A percentile compares a stretch with the other conserved stretches of the same genome.
Conservation (phyloP, 1,140 invertebrate genomes). For the Drosophila lacteicornis region DNA sequence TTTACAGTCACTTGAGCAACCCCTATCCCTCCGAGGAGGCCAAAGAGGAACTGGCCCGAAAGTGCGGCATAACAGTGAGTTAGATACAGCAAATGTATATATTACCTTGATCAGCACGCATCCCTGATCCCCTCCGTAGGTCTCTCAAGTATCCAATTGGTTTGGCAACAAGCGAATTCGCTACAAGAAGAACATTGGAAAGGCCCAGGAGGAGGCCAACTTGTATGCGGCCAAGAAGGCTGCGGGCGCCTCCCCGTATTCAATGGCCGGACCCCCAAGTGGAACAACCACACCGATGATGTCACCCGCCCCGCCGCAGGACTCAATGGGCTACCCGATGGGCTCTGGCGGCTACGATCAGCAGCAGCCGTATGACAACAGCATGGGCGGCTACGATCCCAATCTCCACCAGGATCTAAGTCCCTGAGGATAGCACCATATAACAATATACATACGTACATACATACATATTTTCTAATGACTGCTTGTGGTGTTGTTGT, state of each 20-base stretch:
- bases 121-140: conserved; percentile 33
- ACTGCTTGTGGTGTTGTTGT: conserved; percentile 15
- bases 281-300: conserved; percentile 96
- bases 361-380: conserved; percentile 93
- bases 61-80: conserved; percentile 99
- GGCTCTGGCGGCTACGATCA: conserved; percentile 93
- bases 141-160: conserved; percentile 97
- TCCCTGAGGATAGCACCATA: conserved; percentile 84
- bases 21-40: conserved; percentile 99
- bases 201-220: conserved; percentile 99
- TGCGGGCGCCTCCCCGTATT: conserved; percentile 97
- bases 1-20: conserved; percentile 99
- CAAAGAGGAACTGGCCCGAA: conserved; percentile 99
- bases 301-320: conserved; percentile 95
- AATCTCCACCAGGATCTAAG: conserved; percentile 92
- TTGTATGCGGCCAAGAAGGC: conserved; percentile 99
- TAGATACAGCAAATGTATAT: neutral
- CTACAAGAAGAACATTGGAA: conserved; percentile 99
- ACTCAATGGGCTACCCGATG: conserved; percentile 95
- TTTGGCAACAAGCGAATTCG: conserved; percentile 99
- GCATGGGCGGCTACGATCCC: conserved; percentile 94
- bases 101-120: neutral
- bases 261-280: conserved; percentile 92
- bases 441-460: conserved; percentile 7
- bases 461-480: conserved; percentile 18